Percentiles rank a stretch among this genome's conserved stretches.
phyloP scores from a whole-genome alignment of 2,113 vertebrate species.

The Sciurus niger region DNA sequence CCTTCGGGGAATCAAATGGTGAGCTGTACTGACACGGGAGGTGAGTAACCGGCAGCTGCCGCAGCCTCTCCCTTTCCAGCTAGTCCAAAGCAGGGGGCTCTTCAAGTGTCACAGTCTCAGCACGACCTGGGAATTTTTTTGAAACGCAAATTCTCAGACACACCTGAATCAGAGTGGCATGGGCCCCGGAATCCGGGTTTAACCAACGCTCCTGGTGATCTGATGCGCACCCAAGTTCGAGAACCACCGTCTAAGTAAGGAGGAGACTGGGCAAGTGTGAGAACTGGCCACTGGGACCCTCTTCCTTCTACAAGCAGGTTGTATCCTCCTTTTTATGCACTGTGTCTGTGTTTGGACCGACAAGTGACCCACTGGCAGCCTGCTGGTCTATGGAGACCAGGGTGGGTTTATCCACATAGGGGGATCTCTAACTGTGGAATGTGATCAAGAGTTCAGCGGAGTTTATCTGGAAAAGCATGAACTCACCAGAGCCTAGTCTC shows the following conservation, averaged over 20 bases:
- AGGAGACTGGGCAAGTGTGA: no score
- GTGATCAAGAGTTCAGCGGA: conserved; percentile 65
- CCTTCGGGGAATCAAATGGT: neutral
- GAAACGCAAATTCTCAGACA: neutral
- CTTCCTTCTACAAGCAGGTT: conserved; percentile 79
- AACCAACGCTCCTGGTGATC: neutral
- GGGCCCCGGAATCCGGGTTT: neutral
- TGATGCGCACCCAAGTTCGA: neutral
- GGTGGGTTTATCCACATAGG: conserved; percentile 82
- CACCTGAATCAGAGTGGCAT: neutral
- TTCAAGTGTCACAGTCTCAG: neutral
- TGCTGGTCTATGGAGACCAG: conserved; percentile 87
- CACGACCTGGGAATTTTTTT: neutral
- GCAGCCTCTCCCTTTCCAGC: neutral
- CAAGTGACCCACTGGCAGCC: conserved; percentile 82
- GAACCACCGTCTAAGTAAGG: neutral
- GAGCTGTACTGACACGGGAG: neutral
- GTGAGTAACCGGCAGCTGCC: neutral
- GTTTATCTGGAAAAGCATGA: neutral
- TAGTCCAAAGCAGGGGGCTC: neutral
- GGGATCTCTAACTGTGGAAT: conserved; percentile 84
- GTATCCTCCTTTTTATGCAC: conserved; percentile 73
- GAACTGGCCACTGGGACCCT: neutral
- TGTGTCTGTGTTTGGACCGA: conserved; percentile 80
- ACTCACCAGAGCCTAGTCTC: neutral